Conservation (phyloP, 2,888 invertebrate species). For the Nasonovia ribisnigri region DNA sequence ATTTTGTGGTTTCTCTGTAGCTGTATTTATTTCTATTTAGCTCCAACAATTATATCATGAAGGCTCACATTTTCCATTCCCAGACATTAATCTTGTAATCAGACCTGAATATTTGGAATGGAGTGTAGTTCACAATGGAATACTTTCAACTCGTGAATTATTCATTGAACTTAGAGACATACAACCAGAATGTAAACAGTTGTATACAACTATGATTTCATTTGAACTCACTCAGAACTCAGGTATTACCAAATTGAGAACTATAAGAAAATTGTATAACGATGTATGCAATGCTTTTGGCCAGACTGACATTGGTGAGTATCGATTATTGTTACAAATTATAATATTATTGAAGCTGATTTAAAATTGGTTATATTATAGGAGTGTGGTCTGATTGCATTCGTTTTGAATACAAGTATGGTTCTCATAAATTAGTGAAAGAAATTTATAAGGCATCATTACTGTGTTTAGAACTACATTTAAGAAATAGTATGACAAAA, state of each 20-base stretch:
- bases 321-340: neutral
- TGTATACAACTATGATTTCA: slow-evolving; percentile 37
- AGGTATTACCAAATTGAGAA: slow-evolving; percentile 28
- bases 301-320: slow-evolving; percentile 24
- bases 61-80: slow-evolving; percentile 27
- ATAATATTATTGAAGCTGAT: neutral
- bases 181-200: slow-evolving; percentile 34
- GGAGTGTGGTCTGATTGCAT: slow-evolving; percentile 55
- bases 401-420: slow-evolving; percentile 42
- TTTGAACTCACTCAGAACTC: slow-evolving; percentile 40
- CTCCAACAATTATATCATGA: slow-evolving; percentile 46
- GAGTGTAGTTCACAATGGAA: slow-evolving; percentile 49
- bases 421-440: slow-evolving; percentile 19
- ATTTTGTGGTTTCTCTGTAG: neutral
- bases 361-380: neutral
- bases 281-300: slow-evolving; percentile 53
- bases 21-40: neutral
- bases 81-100: neutral
- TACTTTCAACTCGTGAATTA: slow-evolving; percentile 39
- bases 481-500: neutral
- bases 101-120: slow-evolving; percentile 48
- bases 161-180: slow-evolving; percentile 43
- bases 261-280: slow-evolving; percentile 51
- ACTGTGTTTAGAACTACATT: slow-evolving; percentile 20
- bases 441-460: slow-evolving; percentile 53